Percentiles rank a stretch among this genome's conserved stretches.
phyloP scores from a whole-genome alignment of 2,888 invertebrate species.

The Aphidius colemani region DNA sequence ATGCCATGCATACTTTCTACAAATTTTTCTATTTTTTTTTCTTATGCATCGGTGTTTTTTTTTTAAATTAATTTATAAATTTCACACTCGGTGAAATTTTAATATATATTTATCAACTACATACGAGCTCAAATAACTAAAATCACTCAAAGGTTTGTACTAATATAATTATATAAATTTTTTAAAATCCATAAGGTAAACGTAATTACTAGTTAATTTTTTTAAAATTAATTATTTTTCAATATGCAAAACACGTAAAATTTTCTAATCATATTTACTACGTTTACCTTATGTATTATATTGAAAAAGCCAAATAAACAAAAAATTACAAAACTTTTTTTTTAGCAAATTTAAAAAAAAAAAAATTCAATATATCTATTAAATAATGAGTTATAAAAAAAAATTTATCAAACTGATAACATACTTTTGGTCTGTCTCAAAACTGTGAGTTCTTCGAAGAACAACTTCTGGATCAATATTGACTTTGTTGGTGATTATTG shows the following conservation, averaged over 20 bases:
- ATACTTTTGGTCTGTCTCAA: constrained; percentile 88
- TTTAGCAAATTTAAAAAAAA: no score
- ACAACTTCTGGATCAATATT: constrained; percentile 69
- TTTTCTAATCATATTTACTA: background rate
- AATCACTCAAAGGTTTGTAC: constrained; percentile 23
- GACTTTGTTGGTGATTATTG: constrained; percentile 56
- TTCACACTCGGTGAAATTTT: constrained; percentile 4
- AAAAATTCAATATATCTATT: constrained; percentile 22
- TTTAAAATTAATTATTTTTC: background rate
- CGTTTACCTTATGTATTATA: no score
- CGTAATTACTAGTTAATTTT: background rate
- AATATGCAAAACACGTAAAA: background rate
- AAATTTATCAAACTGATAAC: constrained; percentile 54
- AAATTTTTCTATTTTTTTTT: constrained; percentile 38
- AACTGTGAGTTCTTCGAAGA: constrained; percentile 82
- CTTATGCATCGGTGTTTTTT: constrained; percentile 14
- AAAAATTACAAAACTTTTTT: constrained; percentile 10
- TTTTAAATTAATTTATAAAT: constrained; percentile 16
- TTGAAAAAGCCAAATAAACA: constrained; percentile 16
- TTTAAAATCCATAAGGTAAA: constrained; percentile 7
- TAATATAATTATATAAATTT: background rate
- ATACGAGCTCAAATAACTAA: constrained; percentile 16
- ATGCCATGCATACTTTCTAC: constrained; percentile 56
- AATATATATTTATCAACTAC: constrained; percentile 5
- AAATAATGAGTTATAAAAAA: constrained; percentile 19